These are phyloP conservation scores for Crax fasciolata DNA, from an alignment of 2,797 vertebrate species.

Conservation along the genomic window DNA sequence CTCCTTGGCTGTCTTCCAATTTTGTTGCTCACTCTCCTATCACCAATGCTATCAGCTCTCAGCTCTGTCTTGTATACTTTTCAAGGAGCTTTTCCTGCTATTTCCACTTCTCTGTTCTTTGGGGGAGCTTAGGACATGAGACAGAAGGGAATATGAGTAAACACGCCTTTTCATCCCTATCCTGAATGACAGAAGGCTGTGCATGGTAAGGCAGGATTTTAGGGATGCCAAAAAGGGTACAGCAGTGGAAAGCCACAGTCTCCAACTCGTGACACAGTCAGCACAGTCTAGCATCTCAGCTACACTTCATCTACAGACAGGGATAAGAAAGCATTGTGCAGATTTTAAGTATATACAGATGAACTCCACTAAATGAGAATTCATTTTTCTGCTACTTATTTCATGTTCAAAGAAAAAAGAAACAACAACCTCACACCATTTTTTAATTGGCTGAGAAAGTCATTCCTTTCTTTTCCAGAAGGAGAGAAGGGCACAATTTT, in stretches of 20 bases:
- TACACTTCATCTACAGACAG: background rate
- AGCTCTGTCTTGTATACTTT: background rate
- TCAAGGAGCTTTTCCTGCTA: background rate
- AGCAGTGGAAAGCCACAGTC: background rate
- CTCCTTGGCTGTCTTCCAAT: accelerated
- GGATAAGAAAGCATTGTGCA: background rate
- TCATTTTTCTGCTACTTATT: background rate
- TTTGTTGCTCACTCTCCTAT: background rate
- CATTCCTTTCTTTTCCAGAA: background rate
- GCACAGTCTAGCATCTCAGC: background rate
- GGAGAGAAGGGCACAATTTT: background rate
- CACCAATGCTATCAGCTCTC: background rate
- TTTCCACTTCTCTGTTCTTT: background rate
- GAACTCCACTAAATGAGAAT: background rate
- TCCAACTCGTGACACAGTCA: accelerated
- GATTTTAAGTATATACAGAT: background rate
- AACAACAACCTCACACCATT: background rate
- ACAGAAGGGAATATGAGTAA: background rate
- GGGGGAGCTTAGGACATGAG: background rate
- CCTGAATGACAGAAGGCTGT: background rate
- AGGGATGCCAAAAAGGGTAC: background rate
- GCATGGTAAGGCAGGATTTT: background rate
- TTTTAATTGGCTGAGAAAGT: background rate
- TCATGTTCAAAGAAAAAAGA: background rate
- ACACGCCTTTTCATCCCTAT: background rate